Percentiles rank a stretch among this genome's conserved stretches.
These are phyloP conservation scores for Heliconius congener DNA, from an alignment of 1,140 invertebrate species.

Conservation along the genomic window DNA sequence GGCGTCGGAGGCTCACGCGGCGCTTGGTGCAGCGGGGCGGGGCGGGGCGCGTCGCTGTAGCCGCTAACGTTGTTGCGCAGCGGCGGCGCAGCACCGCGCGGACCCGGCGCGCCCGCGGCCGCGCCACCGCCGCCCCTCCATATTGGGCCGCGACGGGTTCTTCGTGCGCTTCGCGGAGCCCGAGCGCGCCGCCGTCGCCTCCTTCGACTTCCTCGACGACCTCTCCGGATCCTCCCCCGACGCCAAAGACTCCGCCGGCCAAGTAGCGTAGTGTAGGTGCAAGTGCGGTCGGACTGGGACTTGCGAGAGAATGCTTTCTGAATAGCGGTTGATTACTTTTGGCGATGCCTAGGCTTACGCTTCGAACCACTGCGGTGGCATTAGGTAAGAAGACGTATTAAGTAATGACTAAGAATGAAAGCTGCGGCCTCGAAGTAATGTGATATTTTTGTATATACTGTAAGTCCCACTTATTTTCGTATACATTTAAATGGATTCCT, in stretches of 20 bases:
- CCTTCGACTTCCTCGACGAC: slow-evolving; percentile 90
- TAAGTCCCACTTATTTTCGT: slow-evolving; percentile 81
- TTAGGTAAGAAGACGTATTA: slow-evolving; percentile 76
- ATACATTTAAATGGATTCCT: slow-evolving; percentile 81
- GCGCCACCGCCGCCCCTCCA: slow-evolving; percentile 83
- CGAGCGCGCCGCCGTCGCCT: slow-evolving; percentile 88
- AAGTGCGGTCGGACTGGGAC: background rate
- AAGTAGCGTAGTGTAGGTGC: slow-evolving; percentile 36
- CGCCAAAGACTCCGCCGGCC: slow-evolving; percentile 66
- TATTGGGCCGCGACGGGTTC: slow-evolving; percentile 88
- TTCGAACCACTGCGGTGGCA: slow-evolving; percentile 64
- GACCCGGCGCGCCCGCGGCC: slow-evolving; percentile 75
- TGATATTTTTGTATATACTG: slow-evolving; percentile 82
- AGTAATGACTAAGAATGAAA: slow-evolving; percentile 78
- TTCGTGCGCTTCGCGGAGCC: slow-evolving; percentile 89
- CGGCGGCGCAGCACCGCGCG: slow-evolving; percentile 76
- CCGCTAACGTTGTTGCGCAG: slow-evolving; percentile 81
- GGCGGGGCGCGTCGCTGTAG: slow-evolving; percentile 77
- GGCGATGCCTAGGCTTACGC: slow-evolving; percentile 70
- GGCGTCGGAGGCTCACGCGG: slow-evolving; percentile 71
- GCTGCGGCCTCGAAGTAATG: slow-evolving; percentile 81
- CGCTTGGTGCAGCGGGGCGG: slow-evolving; percentile 82
- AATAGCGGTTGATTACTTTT: slow-evolving; percentile 49
- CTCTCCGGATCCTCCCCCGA: slow-evolving; percentile 83
- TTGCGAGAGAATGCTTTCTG: slow-evolving; percentile 12